Evolutionary conservation across 2,888 invertebrate species (phyloP), one percentile per base, ranked within the genome.

Genomic region (Norana najaformis): DNA sequence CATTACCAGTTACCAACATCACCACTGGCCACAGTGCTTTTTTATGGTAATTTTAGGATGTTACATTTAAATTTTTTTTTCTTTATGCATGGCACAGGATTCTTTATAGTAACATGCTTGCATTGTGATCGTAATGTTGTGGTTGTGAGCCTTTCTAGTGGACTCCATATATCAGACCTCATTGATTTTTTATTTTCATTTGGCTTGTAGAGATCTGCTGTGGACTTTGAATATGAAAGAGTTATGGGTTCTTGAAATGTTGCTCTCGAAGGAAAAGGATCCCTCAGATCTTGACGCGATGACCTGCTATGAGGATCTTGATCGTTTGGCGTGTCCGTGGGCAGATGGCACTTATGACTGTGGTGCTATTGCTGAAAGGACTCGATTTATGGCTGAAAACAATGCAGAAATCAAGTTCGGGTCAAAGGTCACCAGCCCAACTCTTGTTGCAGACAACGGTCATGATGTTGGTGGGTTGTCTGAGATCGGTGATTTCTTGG

Each of bases 221-320:
- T 97, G 97, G 96, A 98, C 98, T 11, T 95, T 99, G 92, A 97
- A 97, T 93, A 96, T 97, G 91, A 96, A 96, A 89, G 98, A 99
- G 95, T 95, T 99, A 92, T 96, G 96, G 94, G 97, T 97, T 92
- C 95, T 99, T 91, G 98, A 99, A 88, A 34, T 41, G 47, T 37
- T 41, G 41, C 88, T 88, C 18, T 88, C 41, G 20, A 88, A 85
- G 23, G 85, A 35, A 6, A 85, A 85, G 23, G 85, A 85, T 85
- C 85, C 85, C 20, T 3, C 85, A 11, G 85, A 85, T 30, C 37
- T 85, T 6, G 34, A 85, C 36, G 36, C 1, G 5, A 35, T 85
- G 35, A 85, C 85, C 23, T 85, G 36, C 23, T 85, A 36, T 23
- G 85, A 85, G 23, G 85, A 85, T 37, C 85, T 85, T n/a, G 85